Percentiles rank a stretch among this genome's conserved stretches.
phyloP scores from a whole-genome alignment of 2,113 vertebrate genomes.

The Saccopteryx bilineata region DNA sequence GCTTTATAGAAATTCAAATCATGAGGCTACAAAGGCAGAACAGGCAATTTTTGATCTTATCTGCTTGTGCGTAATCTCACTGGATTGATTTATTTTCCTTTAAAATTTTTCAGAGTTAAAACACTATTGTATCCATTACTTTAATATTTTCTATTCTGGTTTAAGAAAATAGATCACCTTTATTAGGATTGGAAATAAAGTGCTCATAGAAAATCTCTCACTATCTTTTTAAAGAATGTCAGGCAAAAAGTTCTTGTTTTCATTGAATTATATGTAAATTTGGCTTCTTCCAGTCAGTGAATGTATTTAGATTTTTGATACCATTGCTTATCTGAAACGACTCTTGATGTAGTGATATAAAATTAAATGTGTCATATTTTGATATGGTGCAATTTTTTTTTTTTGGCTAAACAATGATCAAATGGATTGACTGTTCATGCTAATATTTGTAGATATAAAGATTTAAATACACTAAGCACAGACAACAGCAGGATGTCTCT shows the following conservation, averaged over 20 bases:
- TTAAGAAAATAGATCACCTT: background rate
- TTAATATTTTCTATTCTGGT: constrained; percentile 27
- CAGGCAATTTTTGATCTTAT: constrained; percentile 12
- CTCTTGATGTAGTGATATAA: constrained; percentile 31
- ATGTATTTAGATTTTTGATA: background rate
- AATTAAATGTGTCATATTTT: constrained; percentile 50
- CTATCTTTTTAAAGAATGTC: background rate
- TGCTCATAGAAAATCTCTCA: background rate
- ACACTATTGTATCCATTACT: background rate
- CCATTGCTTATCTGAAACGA: background rate
- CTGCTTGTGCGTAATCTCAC: background rate
- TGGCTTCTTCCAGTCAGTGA: background rate
- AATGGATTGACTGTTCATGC: background rate
- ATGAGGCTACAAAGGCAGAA: background rate
- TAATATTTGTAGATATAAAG: background rate
- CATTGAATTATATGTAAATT: background rate
- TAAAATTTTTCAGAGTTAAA: background rate
- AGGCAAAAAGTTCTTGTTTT: background rate
- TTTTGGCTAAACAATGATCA: constrained; percentile 7
- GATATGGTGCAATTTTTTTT: background rate
- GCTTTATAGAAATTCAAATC: background rate
- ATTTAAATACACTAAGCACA: background rate
- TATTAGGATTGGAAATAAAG: background rate
- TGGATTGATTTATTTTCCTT: background rate
- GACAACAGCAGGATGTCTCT: background rate